Evolutionary conservation across 2,888 invertebrate species (phyloP), one percentile per base, ranked within the genome.

Genomic region (Melanostoma mellinum): DNA sequence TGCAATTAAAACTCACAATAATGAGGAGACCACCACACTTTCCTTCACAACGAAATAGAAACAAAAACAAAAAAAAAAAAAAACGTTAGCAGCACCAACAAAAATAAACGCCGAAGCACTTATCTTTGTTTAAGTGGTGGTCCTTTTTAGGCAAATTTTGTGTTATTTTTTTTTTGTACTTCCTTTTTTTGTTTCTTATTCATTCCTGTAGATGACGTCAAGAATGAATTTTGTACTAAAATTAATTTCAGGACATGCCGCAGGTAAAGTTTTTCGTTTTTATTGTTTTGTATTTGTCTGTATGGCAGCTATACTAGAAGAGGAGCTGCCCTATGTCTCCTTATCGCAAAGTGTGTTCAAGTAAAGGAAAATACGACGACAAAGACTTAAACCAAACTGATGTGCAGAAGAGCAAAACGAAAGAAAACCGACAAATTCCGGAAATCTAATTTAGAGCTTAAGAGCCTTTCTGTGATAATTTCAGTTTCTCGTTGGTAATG

Each of bases 391-490:
- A 67, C 52, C 50, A 44, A 75, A 65, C 33, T 44, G 50, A 56
- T 60, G 67, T 71, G 36, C 50, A 55, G 52, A 50, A 61, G 20
- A 42, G 8, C 9, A 8, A 42, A 42, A 56, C 9, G 9, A 33
- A 33, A 42, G 40, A 74, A 68, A 77, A 68, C 68, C 78, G 38
- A 74, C 74, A 74, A 79, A 79, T 79, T 78, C 74, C 86, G 85
- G 78, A 86, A 86, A 86, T 85, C 76, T 86, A 85, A 85, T 85
- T 86, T 86, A 80, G 74, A 79, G 80, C 86, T 63, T 86, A 85
- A 86, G 82, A 86, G 86, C 85, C 84, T 84, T 77, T 84, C 86
- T 63, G 73, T 84, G 77, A 80, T 80, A 82, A 84, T 85, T 86
- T 86, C 65, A 84, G 71, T 85, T 84, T 85, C 74, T 85, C 68